Percentiles rank a stretch among this genome's conserved stretches.
Evolutionary conservation across 2,888 invertebrate genomes (phyloP).

Genomic region (Synanthedon myopaeformis): DNA sequence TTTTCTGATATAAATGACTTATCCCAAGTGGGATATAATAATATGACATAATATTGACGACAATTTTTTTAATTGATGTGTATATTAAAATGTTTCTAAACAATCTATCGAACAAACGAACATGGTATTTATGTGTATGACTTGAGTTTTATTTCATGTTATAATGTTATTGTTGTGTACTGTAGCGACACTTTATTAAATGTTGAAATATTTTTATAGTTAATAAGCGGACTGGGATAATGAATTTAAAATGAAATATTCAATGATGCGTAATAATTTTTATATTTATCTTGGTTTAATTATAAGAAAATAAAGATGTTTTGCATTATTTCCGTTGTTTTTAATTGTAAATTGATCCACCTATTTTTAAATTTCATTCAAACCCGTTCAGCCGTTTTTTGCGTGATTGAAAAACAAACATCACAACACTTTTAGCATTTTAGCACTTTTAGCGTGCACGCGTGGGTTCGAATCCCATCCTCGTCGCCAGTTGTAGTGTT

Average conservation of each 20-base stretch:
- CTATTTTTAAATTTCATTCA: too few species aligned
- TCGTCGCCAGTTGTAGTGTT: too few species aligned
- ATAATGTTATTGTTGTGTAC: constrained; percentile 7
- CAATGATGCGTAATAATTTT: neutral
- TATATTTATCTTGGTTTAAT: neutral
- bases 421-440: too few species aligned
- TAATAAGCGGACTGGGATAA: constrained; percentile 28
- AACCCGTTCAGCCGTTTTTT: too few species aligned
- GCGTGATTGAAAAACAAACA: too few species aligned
- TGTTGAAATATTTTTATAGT: constrained; percentile 13
- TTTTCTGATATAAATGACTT: too few species aligned
- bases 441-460: too few species aligned
- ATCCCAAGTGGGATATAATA: too few species aligned
- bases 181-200: constrained; percentile 11
- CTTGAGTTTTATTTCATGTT: neutral
- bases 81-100: neutral
- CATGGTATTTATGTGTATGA: neutral
- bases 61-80: neutral
- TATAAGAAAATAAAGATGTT: neutral
- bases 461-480: constrained; percentile 88
- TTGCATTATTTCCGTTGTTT: neutral
- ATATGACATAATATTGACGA: too few species aligned
- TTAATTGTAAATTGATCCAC: neutral
- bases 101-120: neutral
- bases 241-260: constrained; percentile 9